A percentile compares a stretch with the other conserved stretches of the same genome.
phyloP scores from a whole-genome alignment of 23 tunicate genomes.

The Styela clava region DNA sequence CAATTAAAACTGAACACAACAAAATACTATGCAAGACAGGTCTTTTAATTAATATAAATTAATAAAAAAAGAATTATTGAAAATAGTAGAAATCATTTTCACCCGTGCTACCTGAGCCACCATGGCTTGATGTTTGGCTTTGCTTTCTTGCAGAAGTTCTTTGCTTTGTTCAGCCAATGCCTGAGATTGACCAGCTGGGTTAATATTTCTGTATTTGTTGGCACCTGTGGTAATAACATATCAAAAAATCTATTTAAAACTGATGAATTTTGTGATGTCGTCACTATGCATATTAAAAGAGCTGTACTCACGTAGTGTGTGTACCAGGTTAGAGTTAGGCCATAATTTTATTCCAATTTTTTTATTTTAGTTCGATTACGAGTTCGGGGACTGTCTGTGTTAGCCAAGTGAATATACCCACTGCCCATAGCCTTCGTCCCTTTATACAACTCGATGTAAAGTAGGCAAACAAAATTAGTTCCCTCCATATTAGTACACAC shows the following conservation, averaged over 20 bases:
- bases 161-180: constrained; percentile 65
- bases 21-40: background rate
- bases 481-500: too few species aligned
- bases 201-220: background rate
- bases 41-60: too few species aligned
- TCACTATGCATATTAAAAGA: background rate
- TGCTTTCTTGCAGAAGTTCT: constrained; percentile 63
- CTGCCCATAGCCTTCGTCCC: too few species aligned
- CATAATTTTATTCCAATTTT: background rate
- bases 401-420: too few species aligned
- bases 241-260: background rate
- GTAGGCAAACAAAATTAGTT: too few species aligned
- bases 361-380: background rate
- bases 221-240: background rate
- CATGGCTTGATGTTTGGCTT: constrained; percentile 88
- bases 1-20: background rate
- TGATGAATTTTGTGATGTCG: background rate
- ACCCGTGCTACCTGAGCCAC: constrained; percentile 74
- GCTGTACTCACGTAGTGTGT: background rate
- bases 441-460: too few species aligned
- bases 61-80: background rate
- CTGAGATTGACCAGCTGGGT: constrained; percentile 22
- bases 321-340: background rate
- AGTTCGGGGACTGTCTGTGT: too few species aligned
- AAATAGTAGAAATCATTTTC: constrained; percentile 8